Evolutionary conservation across 2,797 vertebrate genomes (phyloP), one percentile per base, ranked within the genome.

Genomic region (Pteropus rufus): DNA sequence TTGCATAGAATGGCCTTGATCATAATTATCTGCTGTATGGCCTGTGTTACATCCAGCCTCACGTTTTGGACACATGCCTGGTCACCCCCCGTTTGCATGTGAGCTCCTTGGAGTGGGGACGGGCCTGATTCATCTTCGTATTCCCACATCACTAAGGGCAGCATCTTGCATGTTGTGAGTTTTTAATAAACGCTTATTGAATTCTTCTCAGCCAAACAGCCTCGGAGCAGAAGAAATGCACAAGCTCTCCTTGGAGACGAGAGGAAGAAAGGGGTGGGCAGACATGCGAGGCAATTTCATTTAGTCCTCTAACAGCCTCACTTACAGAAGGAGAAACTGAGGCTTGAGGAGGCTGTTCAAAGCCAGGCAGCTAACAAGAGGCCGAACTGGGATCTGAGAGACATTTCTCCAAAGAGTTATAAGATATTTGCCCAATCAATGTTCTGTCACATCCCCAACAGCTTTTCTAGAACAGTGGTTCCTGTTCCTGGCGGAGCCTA

Each of bases 131-230:
- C 56, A 34, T 72, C 88, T 65, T 16, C 21, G 10, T 70, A 15
- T 56, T 91, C 67, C 44, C 85, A 36, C 80, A 41, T 72, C 79
- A 29, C 69, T 69, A 64, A 89, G 36, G n/a, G 44, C 36, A 34
- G 83, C 77, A 5, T 81, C 91, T 93, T 64, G 18, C 14, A 56
- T 56, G 0, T 5, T 9, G 62, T 73, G 39, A 56, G 14, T 91
- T 90, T 96, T 93, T 93, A 95, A 96, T 93, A 95, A 92, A 76
- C 87, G 81, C 58, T 96, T 86, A 91, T 62, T 91, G 86, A 93
- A 92, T 86, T 95, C 82, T 60, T 52, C 86, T 92, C 67, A 26
- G 62, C 82, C 79, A 52, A 65, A 60, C 9, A 52, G 87, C 62
- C 88, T 73, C 67, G 0, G 84, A 67, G 75, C 80, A 72, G n/a